These are phyloP conservation scores for Caerostris extrusa DNA, from an alignment of 1,140 invertebrate species.

Conservation along the genomic window DNA sequence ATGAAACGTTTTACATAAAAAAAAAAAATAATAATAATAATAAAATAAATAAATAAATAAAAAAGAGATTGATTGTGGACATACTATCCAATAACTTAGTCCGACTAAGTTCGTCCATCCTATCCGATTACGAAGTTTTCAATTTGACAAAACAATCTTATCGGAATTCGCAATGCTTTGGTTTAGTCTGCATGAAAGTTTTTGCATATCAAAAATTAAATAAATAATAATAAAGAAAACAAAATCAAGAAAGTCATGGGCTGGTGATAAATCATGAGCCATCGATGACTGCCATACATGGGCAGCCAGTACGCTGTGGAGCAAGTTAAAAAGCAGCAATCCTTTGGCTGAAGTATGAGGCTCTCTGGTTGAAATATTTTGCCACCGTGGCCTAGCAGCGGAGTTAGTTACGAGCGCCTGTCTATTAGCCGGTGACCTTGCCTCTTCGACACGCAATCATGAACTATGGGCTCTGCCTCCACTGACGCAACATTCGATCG, in stretches of 20 bases:
- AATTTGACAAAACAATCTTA: too few relatives aligned
- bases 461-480: conserved; percentile 9
- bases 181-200: too few relatives aligned
- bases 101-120: too few relatives aligned
- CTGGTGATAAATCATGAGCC: not conserved
- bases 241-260: not conserved
- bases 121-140: too few relatives aligned
- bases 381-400: not conserved
- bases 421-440: conserved; percentile 5
- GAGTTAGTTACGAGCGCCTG: not conserved
- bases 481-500: conserved; percentile 10
- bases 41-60: too few relatives aligned
- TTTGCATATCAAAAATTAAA: too few relatives aligned
- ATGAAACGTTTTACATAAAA: too few relatives aligned
- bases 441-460: conserved; percentile 38
- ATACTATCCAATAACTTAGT: too few relatives aligned
- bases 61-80: too few relatives aligned
- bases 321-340: not conserved
- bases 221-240: too few relatives aligned
- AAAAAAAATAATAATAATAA: too few relatives aligned
- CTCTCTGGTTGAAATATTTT: conserved; percentile 1
- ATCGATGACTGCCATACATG: conserved; percentile 23
- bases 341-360: not conserved
- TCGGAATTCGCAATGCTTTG: too few relatives aligned
- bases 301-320: not conserved